These are phyloP conservation scores for Gobio occitaniae DNA, from an alignment of 2,797 vertebrate genomes.

Conservation along the genomic window DNA sequence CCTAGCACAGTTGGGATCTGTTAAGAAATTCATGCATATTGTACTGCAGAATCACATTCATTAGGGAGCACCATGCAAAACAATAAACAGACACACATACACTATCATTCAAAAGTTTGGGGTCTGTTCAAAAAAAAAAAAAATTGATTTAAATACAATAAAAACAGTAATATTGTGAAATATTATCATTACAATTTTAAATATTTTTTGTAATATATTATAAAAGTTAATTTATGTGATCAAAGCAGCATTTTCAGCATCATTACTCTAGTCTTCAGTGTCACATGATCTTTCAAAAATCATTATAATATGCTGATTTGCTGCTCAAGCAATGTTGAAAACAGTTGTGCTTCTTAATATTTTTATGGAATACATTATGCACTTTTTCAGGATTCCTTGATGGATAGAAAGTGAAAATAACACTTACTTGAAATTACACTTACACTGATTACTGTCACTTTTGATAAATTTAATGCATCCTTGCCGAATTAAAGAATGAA, in stretches of 20 bases:
- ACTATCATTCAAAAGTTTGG: not conserved
- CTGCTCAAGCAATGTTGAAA: not conserved
- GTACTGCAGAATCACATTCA: not conserved
- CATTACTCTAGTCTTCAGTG: not conserved
- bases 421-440: not conserved
- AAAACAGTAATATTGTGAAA: not conserved
- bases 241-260: not conserved
- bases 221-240: not conserved
- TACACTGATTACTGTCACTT: not conserved
- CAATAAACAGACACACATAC: not conserved
- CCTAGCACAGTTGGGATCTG: not conserved
- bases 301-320: not conserved
- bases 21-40: not conserved
- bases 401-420: not conserved
- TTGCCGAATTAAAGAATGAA: not conserved
- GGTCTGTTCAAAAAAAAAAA: not conserved
- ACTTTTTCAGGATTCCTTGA: not conserved
- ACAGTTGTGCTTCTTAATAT: not conserved
- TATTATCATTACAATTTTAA: not conserved
- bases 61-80: not conserved
- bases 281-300: not conserved
- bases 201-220: no score
- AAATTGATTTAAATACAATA: no score
- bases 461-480: not conserved
- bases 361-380: not conserved